These are phyloP conservation scores for Cladopsammia gracilis DNA, from an alignment of 64 coral and sea anemone species.

Conservation along the genomic window DNA sequence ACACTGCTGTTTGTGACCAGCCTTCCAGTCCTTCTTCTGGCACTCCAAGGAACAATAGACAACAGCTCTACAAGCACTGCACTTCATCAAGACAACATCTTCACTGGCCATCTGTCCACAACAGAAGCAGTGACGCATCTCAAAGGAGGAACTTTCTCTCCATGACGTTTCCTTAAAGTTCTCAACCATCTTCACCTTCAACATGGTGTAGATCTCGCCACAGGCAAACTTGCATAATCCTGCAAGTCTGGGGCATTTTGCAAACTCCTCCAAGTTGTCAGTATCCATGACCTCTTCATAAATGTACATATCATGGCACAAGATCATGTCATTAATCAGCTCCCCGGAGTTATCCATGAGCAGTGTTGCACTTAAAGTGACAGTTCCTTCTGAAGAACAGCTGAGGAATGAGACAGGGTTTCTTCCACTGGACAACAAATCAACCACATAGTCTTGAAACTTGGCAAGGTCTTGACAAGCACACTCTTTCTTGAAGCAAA, in stretches of 20 bases:
- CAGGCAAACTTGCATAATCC: slow-evolving; percentile 42
- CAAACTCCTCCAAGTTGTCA: slow-evolving; percentile 31
- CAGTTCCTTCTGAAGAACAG: slow-evolving; percentile 17
- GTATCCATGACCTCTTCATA: slow-evolving; percentile 27
- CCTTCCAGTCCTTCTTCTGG: slow-evolving; percentile 59
- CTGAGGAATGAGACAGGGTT: slow-evolving; percentile 45
- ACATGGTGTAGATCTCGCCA: slow-evolving; percentile 32
- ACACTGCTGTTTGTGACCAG: slow-evolving; percentile 47
- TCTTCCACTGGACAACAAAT: slow-evolving; percentile 15
- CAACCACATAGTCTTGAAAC: slow-evolving; percentile 42
- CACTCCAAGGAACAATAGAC: slow-evolving; percentile 56
- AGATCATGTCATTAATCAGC: slow-evolving; percentile 36
- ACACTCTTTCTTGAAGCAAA: neutral
- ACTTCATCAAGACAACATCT: slow-evolving; percentile 25
- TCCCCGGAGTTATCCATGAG: slow-evolving; percentile 3
- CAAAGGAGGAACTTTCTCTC: neutral
- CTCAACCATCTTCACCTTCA: neutral
- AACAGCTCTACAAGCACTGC: slow-evolving; percentile 54
- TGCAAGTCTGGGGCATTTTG: slow-evolving; percentile 41
- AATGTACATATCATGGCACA: slow-evolving; percentile 29
- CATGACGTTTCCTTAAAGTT: slow-evolving; percentile 4
- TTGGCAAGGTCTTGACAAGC: slow-evolving; percentile 21
- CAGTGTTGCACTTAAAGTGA: slow-evolving; percentile 26
- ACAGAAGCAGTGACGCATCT: slow-evolving; percentile 2
- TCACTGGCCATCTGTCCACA: slow-evolving; percentile 31